phyloP scores from a whole-genome alignment of 2,888 invertebrate species.

The Trachelus troglodyta region DNA sequence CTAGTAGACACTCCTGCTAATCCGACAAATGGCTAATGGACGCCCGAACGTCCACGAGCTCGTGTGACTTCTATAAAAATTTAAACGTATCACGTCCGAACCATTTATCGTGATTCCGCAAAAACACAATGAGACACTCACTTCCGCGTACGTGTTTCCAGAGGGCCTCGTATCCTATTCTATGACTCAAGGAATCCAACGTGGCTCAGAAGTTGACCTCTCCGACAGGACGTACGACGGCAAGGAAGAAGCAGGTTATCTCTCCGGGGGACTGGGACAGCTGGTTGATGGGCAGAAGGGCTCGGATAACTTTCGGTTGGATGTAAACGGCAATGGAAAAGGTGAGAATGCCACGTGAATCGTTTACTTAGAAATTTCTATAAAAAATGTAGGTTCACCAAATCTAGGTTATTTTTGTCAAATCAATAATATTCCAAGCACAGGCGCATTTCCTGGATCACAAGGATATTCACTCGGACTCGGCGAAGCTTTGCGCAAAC shows the following conservation, averaged over 20 bases:
- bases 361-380: background rate
- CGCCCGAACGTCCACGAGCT: background rate
- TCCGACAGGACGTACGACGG: slow-evolving; percentile 86
- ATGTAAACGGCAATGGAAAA: slow-evolving; percentile 75
- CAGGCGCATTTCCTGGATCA: slow-evolving; percentile 2
- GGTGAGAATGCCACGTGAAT: slow-evolving; percentile 65
- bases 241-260: slow-evolving; percentile 72
- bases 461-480: background rate
- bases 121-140: background rate
- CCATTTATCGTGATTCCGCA: background rate
- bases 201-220: slow-evolving; percentile 80
- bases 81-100: background rate
- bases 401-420: slow-evolving; percentile 1
- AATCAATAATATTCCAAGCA: slow-evolving; percentile 8
- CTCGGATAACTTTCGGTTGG: slow-evolving; percentile 78
- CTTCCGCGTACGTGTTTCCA: slow-evolving; percentile 60
- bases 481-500: slow-evolving; percentile 1
- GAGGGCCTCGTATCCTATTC: slow-evolving; percentile 84
- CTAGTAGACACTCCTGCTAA: background rate
- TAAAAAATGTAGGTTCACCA: background rate
- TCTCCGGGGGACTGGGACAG: slow-evolving; percentile 81
- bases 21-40: background rate
- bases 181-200: slow-evolving; percentile 79
- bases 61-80: background rate
- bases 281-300: slow-evolving; percentile 82